Evolutionary conservation across 2,113 vertebrate genomes (phyloP).

Genomic region (Phrynosoma blainvillii): DNA sequence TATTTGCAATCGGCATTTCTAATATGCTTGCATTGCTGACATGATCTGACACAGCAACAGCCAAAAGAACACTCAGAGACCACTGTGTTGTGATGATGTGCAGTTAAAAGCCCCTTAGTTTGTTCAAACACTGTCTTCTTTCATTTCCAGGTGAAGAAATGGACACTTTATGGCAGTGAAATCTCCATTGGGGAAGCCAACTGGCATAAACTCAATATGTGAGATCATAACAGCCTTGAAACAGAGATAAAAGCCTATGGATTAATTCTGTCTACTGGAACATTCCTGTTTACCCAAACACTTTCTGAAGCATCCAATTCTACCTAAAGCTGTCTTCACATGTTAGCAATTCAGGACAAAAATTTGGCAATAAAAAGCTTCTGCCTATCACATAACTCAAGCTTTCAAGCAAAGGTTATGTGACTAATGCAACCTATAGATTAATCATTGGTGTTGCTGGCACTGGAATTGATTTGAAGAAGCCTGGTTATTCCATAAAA

Average conservation of each 20-base stretch:
- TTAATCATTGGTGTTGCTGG: conserved; percentile 26
- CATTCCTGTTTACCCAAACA: conserved; percentile 34
- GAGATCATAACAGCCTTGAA: conserved; percentile 58
- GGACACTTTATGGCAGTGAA: conserved; percentile 46
- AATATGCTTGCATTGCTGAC: conserved; percentile 64
- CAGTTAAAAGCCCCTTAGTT: conserved; percentile 63
- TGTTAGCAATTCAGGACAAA: conserved; percentile 12
- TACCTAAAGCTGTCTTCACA: neutral
- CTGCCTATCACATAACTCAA: conserved; percentile 34
- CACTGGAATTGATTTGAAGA: conserved; percentile 27
- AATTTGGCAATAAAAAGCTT: neutral
- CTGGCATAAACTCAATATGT: conserved; percentile 57
- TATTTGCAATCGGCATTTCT: conserved; percentile 48
- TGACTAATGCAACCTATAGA: neutral
- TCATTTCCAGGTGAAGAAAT: conserved; percentile 62
- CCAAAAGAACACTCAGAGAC: conserved; percentile 64
- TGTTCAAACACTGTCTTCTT: conserved; percentile 57
- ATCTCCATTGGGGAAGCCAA: conserved; percentile 58
- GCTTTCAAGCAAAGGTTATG: conserved; percentile 13
- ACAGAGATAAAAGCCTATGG: conserved; percentile 46
- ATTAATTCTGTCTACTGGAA: conserved; percentile 50
- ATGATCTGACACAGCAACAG: conserved; percentile 53
- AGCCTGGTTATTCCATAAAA: neutral
- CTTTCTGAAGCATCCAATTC: conserved; percentile 1
- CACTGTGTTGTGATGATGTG: conserved; percentile 64